These are phyloP conservation scores for Brachycybe producta DNA, from an alignment of 2,888 invertebrate genomes.

Conservation along the genomic window DNA sequence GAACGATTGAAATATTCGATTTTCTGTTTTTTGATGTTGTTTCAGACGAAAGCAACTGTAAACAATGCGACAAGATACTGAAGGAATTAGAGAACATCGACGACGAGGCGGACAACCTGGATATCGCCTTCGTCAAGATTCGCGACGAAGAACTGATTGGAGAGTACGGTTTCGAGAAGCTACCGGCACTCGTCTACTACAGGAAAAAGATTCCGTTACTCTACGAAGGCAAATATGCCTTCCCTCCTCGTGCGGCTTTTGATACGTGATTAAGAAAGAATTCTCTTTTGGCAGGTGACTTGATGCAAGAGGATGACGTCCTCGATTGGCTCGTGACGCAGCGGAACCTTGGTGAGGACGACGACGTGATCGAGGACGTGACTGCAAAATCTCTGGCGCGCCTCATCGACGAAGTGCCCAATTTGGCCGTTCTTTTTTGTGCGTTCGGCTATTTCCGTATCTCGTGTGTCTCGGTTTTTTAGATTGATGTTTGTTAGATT, in stretches of 20 bases:
- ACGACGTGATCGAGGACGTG: slow-evolving; percentile 86
- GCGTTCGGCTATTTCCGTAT: slow-evolving; percentile 36
- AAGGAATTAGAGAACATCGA: slow-evolving; percentile 88
- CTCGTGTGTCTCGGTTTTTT: background rate
- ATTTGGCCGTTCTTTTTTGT: slow-evolving; percentile 86
- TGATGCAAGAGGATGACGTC: slow-evolving; percentile 80
- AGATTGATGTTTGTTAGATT: background rate
- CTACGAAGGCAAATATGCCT: slow-evolving; percentile 58
- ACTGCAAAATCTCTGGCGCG: slow-evolving; percentile 78
- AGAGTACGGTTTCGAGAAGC: slow-evolving; percentile 76
- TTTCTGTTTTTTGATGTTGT: too few species aligned
- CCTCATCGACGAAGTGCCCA: slow-evolving; percentile 75
- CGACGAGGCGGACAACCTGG: slow-evolving; percentile 85
- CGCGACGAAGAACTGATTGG: slow-evolving; percentile 80
- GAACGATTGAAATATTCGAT: too few species aligned
- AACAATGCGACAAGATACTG: slow-evolving; percentile 77
- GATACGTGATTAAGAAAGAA: slow-evolving; percentile 19
- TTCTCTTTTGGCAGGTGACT: slow-evolving; percentile 48
- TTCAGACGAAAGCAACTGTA: slow-evolving; percentile 79
- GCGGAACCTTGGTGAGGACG: slow-evolving; percentile 75
- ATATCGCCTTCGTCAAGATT: slow-evolving; percentile 88
- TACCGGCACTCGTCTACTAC: slow-evolving; percentile 84
- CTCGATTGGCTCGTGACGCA: slow-evolving; percentile 86
- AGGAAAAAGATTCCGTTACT: slow-evolving; percentile 87
- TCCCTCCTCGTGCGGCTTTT: slow-evolving; percentile 2